Conservation (phyloP, 1,140 invertebrate species). For the Hesperophylax magnus region DNA sequence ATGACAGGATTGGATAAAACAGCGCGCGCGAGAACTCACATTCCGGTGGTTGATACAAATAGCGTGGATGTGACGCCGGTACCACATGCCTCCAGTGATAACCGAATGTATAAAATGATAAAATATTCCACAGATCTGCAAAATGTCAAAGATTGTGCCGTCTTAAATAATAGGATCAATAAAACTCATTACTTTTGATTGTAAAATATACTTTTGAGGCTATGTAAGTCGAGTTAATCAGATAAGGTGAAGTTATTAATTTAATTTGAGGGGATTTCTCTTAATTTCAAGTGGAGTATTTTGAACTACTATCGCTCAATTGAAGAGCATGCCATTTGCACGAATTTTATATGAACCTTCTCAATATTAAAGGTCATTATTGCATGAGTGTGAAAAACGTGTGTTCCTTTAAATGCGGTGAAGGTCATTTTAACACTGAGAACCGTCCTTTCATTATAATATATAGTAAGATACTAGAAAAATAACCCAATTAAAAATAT, state of each 20-base stretch:
- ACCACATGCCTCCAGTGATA: background rate
- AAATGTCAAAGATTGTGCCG: slow-evolving; percentile 44
- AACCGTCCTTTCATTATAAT: slow-evolving; percentile 26
- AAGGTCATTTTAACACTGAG: slow-evolving; percentile 46
- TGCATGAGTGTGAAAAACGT: slow-evolving; percentile 32
- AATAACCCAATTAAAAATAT: slow-evolving; percentile 10
- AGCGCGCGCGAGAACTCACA: background rate
- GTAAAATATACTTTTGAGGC: slow-evolving; percentile 28
- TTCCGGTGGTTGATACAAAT: background rate
- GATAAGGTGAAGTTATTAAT: no score
- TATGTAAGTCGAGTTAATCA: background rate
- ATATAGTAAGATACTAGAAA: background rate
- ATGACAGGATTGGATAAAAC: slow-evolving; percentile 10
- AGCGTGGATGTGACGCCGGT: no score
- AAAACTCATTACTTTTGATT: slow-evolving; percentile 11
- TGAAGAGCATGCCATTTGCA: slow-evolving; percentile 36
- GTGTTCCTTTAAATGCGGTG: slow-evolving; percentile 47
- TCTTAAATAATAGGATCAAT: slow-evolving; percentile 42
- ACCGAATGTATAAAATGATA: background rate
- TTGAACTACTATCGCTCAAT: no score
- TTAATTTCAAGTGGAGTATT: no score
- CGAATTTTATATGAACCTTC: slow-evolving; percentile 27
- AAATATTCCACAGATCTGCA: slow-evolving; percentile 20
- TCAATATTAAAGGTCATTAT: slow-evolving; percentile 42
- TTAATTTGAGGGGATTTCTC: no score